Evolutionary conservation across 1,140 invertebrate species (phyloP).

Genomic region (Aphidius ervi): DNA sequence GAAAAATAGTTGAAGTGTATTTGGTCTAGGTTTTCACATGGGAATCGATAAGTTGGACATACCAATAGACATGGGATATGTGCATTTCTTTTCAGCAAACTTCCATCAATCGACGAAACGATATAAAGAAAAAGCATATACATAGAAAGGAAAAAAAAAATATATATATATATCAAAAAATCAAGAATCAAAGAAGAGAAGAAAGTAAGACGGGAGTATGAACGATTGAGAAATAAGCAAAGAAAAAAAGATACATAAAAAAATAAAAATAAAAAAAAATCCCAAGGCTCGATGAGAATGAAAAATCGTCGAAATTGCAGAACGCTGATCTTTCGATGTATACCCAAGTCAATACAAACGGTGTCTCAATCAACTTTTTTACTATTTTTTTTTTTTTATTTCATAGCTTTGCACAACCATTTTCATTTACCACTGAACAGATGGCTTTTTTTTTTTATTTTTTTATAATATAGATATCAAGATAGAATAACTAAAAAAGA

Average conservation of each 20-base stretch:
- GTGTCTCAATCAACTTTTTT: no score
- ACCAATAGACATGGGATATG: conserved; percentile 14
- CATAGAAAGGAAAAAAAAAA: neutral
- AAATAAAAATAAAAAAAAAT: conserved; percentile 6
- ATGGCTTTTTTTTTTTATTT: no score
- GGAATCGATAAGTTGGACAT: conserved; percentile 19
- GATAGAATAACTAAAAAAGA: no score
- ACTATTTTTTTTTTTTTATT: no score
- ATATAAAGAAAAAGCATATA: neutral
- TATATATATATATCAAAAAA: conserved; percentile 3
- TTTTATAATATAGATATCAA: no score
- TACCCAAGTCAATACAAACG: no score
- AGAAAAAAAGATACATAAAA: neutral
- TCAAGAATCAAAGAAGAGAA: no score
- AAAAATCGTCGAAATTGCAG: no score
- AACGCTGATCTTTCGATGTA: no score
- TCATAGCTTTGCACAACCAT: no score
- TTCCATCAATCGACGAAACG: conserved; percentile 11
- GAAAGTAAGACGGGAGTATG: neutral
- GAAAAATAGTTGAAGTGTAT: no score
- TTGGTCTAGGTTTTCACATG: neutral
- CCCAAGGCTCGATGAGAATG: neutral
- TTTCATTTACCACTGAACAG: no score
- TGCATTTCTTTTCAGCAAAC: conserved; percentile 13
- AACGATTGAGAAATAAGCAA: neutral